phyloP scores from a whole-genome alignment of 1,140 invertebrate species.

The Nymphalis io region DNA sequence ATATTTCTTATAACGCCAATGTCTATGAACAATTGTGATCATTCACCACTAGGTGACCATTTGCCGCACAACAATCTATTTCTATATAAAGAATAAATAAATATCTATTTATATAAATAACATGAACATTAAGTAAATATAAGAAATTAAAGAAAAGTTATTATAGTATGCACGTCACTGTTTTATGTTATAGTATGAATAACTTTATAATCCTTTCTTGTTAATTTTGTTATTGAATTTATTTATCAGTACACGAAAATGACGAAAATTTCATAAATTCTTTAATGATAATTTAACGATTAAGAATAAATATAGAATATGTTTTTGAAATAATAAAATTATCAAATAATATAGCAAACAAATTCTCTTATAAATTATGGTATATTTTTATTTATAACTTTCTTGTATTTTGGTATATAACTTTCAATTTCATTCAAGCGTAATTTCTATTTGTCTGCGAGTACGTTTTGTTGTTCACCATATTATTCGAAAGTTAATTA shows the following conservation, averaged over 20 bases:
- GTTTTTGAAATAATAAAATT: not conserved
- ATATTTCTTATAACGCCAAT: no score
- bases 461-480: not conserved
- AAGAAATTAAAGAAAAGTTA: no score
- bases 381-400: slow-evolving; percentile 5
- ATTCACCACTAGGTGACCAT: no score
- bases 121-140: no score
- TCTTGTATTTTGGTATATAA: not conserved
- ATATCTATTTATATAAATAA: no score
- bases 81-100: no score
- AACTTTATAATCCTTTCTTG: not conserved
- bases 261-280: not conserved
- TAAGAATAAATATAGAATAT: not conserved
- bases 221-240: slow-evolving; percentile 5
- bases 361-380: slow-evolving; percentile 1
- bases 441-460: slow-evolving; percentile 8
- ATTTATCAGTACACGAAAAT: not conserved
- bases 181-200: not conserved
- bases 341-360: slow-evolving; percentile 2
- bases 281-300: slow-evolving; percentile 5
- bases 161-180: not conserved
- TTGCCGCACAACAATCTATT: no score
- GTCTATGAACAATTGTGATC: no score
- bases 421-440: not conserved
- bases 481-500: not conserved